A percentile compares a stretch with the other conserved stretches of the same genome.
Evolutionary conservation across 2,113 vertebrate species (phyloP).

Genomic region (Sporophila hypoxantha): DNA sequence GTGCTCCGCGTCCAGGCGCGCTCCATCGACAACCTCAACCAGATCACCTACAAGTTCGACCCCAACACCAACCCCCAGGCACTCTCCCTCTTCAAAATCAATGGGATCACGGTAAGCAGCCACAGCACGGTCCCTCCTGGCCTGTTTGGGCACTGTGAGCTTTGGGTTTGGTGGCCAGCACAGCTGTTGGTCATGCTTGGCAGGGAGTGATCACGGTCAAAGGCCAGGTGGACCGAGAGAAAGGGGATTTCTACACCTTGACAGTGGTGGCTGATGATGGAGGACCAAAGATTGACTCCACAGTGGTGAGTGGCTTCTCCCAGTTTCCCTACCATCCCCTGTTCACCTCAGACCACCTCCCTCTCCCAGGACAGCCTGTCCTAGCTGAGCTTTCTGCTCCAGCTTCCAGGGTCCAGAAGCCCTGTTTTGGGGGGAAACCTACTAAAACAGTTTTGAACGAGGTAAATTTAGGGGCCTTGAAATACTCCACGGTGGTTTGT

Average conservation of each 20-base stretch:
- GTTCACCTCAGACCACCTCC: neutral
- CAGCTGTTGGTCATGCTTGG: neutral
- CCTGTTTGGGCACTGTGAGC: neutral
- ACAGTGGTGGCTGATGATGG: conserved; percentile 93
- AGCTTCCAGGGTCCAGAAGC: neutral
- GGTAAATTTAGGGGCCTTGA: neutral
- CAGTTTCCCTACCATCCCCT: neutral
- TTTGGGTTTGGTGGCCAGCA: neutral
- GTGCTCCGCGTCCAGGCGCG: conserved; percentile 87
- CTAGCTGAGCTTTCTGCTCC: neutral
- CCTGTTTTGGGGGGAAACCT: neutral
- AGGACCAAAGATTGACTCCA: conserved; percentile 89
- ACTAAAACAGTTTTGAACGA: neutral
- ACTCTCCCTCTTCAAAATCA: conserved; percentile 90
- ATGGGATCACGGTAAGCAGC: conserved; percentile 86
- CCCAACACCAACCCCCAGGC: conserved; percentile 86
- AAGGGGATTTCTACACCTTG: conserved; percentile 83
- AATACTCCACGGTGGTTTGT: neutral
- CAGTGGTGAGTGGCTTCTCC: conserved; percentile 77
- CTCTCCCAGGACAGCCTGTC: neutral
- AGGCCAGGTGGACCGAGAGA: conserved; percentile 88
- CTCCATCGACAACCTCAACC: conserved; percentile 94
- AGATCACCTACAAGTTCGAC: conserved; percentile 90
- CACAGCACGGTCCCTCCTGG: neutral
- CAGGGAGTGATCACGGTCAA: conserved; percentile 93